phyloP scores from a whole-genome alignment of 1,140 invertebrate species.

The Pseudomyrmex cubaensis region DNA sequence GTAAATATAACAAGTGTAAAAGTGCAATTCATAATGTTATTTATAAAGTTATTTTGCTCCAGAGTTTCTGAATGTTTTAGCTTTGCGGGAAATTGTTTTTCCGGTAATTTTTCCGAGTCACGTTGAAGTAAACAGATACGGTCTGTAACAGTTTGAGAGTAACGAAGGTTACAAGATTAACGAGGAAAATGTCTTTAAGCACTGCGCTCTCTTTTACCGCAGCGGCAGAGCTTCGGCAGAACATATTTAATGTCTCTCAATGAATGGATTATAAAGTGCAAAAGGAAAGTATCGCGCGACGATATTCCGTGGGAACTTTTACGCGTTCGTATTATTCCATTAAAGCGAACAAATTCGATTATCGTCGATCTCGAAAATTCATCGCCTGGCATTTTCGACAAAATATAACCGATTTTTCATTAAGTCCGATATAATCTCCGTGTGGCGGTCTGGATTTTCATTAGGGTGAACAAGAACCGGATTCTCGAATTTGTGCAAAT shows the following conservation, averaged over 20 bases:
- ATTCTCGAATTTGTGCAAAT: constrained; percentile 6
- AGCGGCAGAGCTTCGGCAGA: not conserved
- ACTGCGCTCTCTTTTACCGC: not conserved
- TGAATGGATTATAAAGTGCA: not conserved
- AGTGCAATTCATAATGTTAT: too few relatives aligned
- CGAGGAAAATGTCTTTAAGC: not conserved
- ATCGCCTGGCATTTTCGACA: constrained; percentile 21
- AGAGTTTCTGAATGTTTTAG: too few relatives aligned
- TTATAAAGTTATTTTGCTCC: too few relatives aligned
- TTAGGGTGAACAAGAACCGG: not conserved
- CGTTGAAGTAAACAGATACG: too few relatives aligned
- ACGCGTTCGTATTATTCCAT: not conserved
- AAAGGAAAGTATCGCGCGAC: not conserved
- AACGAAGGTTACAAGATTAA: too few relatives aligned
- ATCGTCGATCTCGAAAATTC: constrained; percentile 20
- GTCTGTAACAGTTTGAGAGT: too few relatives aligned
- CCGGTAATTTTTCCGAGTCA: too few relatives aligned
- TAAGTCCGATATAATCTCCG: constrained; percentile 35
- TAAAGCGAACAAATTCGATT: constrained; percentile 29
- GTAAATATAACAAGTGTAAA: too few relatives aligned
- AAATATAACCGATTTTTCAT: constrained; percentile 53
- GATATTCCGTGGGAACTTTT: not conserved
- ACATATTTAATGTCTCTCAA: not conserved
- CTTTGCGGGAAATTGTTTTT: too few relatives aligned
- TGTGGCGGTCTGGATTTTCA: constrained; percentile 23